Percentiles rank a stretch among this genome's conserved stretches.
phyloP scores from a whole-genome alignment of 2,113 vertebrate species.

The Acrocephalus kingi region DNA sequence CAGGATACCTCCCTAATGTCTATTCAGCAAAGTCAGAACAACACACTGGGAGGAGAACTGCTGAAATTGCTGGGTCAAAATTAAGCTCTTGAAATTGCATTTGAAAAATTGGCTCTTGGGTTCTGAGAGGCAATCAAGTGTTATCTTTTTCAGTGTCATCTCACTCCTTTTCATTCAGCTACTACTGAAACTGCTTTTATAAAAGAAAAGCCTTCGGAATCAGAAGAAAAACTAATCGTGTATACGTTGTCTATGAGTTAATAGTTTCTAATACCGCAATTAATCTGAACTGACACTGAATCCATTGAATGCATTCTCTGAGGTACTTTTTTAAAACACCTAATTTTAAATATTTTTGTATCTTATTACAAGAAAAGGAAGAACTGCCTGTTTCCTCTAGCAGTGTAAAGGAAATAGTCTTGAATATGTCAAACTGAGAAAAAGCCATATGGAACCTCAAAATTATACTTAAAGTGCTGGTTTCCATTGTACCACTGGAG shows the following conservation, averaged over 20 bases:
- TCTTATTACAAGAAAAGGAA: neutral
- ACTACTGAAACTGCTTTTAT: neutral
- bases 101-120: neutral
- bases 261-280: neutral
- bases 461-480: neutral
- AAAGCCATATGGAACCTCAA: neutral
- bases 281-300: neutral
- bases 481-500: neutral
- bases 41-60: neutral
- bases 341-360: neutral
- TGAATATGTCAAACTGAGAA: neutral
- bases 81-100: conserved; percentile 5
- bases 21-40: neutral
- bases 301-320: neutral
- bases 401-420: neutral
- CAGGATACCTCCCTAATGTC: neutral
- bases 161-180: neutral
- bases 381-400: neutral
- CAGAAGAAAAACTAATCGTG: neutral
- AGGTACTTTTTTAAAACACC: neutral
- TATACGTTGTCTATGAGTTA: neutral
- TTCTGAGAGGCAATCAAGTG: neutral
- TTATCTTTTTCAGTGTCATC: neutral
- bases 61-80: neutral
- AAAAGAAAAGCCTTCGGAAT: neutral